phyloP scores from a whole-genome alignment of 1,140 invertebrate species.

The Euborellia annulipes region DNA sequence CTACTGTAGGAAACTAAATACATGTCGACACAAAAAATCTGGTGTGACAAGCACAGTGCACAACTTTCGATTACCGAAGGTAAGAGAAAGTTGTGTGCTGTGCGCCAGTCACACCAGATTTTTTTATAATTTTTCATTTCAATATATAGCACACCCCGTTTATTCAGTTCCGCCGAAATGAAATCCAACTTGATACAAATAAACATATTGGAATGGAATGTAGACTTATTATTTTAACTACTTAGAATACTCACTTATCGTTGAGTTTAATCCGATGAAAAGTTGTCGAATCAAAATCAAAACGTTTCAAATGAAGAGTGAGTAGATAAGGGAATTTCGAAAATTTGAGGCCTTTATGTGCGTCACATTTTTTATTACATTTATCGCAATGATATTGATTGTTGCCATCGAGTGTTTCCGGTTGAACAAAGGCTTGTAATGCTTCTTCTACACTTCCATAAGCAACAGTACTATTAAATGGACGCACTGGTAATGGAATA shows the following conservation, averaged over 20 bases:
- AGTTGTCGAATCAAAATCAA: slow-evolving; percentile 80
- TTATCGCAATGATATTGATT: slow-evolving; percentile 85
- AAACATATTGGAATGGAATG: too few species aligned
- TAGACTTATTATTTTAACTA: too few species aligned
- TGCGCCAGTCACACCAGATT: too few species aligned
- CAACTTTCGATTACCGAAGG: too few species aligned
- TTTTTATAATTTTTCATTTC: too few species aligned
- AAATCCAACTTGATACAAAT: too few species aligned
- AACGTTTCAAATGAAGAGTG: slow-evolving; percentile 76
- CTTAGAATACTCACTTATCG: slow-evolving; percentile 73
- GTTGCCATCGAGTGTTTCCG: slow-evolving; percentile 68
- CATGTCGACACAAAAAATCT: too few species aligned
- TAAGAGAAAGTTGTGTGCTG: too few species aligned
- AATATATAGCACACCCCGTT: too few species aligned
- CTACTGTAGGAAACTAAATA: too few species aligned
- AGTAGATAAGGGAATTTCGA: slow-evolving; percentile 76
- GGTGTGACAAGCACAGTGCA: too few species aligned
- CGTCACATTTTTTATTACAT: slow-evolving; percentile 79
- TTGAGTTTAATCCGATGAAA: slow-evolving; percentile 81
- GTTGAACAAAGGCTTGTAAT: slow-evolving; percentile 66
- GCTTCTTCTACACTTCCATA: slow-evolving; percentile 77
- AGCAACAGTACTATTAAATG: slow-evolving; percentile 61
- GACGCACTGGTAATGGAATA: slow-evolving; percentile 73
- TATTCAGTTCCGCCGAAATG: too few species aligned
- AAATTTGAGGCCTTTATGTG: slow-evolving; percentile 83